Evolutionary conservation across 2,797 vertebrate genomes (phyloP).

Genomic region (Melanogrammus aeglefinus): DNA sequence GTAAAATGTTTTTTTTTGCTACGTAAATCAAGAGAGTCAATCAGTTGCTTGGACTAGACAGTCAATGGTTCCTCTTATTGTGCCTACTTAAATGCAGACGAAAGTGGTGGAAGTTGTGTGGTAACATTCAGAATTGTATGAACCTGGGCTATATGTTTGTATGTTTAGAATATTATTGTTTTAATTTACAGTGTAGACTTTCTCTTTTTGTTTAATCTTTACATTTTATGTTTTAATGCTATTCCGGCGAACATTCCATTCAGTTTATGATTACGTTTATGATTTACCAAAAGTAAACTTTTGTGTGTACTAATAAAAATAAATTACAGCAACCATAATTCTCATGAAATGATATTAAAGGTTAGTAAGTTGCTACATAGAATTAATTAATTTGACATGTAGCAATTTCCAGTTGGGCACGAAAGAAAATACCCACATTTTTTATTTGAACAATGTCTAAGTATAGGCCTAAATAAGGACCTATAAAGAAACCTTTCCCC

Average conservation of each 20-base stretch:
- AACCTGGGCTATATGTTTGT: background rate
- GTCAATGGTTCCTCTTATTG: background rate
- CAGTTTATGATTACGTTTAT: background rate
- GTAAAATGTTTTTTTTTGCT: background rate
- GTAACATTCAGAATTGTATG: background rate
- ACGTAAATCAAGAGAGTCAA: background rate
- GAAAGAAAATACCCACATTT: too few species aligned
- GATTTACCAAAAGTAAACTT: background rate
- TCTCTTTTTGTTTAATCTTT: background rate
- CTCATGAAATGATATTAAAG: background rate
- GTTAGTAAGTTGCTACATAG: background rate
- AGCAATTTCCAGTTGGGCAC: too few species aligned
- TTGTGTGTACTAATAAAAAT: background rate
- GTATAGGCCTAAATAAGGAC: too few species aligned
- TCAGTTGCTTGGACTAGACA: background rate
- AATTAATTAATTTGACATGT: background rate
- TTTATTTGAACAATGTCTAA: too few species aligned
- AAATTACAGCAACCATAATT: background rate
- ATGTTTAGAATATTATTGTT: background rate
- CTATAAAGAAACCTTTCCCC: background rate
- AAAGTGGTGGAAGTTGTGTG: background rate
- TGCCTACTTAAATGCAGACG: background rate
- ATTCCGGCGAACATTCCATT: too few species aligned
- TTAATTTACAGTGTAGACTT: background rate
- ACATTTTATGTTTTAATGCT: background rate